These are phyloP conservation scores for Periparus ater DNA, from an alignment of 2,797 vertebrate species.

Conservation along the genomic window DNA sequence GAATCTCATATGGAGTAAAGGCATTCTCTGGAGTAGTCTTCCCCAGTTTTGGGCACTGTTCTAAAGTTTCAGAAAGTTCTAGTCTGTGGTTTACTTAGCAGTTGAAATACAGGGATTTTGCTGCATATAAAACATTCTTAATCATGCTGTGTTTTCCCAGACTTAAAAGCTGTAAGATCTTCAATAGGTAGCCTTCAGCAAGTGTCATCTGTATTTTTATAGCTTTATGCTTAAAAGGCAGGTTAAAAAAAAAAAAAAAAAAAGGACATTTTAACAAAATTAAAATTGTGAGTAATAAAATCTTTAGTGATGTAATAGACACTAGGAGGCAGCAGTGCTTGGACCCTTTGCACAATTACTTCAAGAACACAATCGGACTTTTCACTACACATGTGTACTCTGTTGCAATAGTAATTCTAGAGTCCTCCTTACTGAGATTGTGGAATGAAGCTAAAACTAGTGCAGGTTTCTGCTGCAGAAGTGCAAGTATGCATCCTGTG, in stretches of 20 bases:
- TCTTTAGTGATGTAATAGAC: background rate
- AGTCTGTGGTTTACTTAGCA: background rate
- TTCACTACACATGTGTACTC: background rate
- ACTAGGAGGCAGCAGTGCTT: slow-evolving; percentile 29
- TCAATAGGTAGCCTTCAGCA: background rate
- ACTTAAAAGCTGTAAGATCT: background rate
- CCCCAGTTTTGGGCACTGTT: background rate
- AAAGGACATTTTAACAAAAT: background rate
- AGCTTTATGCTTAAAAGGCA: background rate
- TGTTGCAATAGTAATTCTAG: background rate
- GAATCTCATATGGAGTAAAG: background rate
- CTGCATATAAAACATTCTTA: background rate
- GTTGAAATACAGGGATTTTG: background rate
- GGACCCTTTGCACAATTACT: background rate
- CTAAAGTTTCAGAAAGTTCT: background rate
- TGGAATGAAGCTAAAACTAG: background rate
- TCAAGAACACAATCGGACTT: background rate
- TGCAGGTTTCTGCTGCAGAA: slow-evolving; percentile 10
- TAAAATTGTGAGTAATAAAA: background rate
- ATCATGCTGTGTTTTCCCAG: background rate
- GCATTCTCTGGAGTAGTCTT: background rate
- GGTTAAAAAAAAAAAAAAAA: background rate
- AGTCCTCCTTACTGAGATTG: background rate
- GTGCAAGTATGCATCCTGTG: background rate
- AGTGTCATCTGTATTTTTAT: background rate